A percentile compares a stretch with the other conserved stretches of the same genome.
These are phyloP conservation scores for Zaprionus ghesquierei DNA, from an alignment of 1,140 invertebrate genomes.

Conservation along the genomic window DNA sequence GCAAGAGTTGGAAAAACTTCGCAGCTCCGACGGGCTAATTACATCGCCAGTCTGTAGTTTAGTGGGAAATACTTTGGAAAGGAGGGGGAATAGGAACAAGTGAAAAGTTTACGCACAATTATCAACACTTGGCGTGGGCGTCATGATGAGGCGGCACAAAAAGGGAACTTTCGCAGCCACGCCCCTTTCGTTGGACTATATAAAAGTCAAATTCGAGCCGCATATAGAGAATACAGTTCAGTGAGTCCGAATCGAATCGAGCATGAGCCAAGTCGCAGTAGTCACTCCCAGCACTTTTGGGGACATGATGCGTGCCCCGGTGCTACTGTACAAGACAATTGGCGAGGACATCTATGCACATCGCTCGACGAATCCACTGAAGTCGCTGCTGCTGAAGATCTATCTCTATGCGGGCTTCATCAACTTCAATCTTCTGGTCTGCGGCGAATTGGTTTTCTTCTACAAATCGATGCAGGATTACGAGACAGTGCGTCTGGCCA, in stretches of 20 bases:
- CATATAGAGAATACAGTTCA: constrained; percentile 30
- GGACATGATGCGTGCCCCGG: constrained; percentile 65
- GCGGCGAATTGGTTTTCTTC: constrained; percentile 68
- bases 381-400: constrained; percentile 47
- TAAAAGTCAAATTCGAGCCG: constrained; percentile 27
- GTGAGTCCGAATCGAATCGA: neutral
- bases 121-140: constrained; percentile 64
- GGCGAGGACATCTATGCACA: constrained; percentile 74
- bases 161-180: constrained; percentile 50
- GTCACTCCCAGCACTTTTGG: constrained; percentile 35
- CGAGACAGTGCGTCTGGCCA: constrained; percentile 62
- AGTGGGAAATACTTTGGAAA: constrained; percentile 3
- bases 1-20: constrained; percentile 38
- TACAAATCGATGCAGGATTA: constrained; percentile 59
- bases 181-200: constrained; percentile 38
- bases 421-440: constrained; percentile 68
- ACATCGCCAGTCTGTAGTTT: constrained; percentile 36
- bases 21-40: constrained; percentile 59
- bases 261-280: constrained; percentile 24
- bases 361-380: constrained; percentile 46
- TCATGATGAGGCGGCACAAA: constrained; percentile 65
- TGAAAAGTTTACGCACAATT: constrained; percentile 71
- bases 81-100: neutral
- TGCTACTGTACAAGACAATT: constrained; percentile 65
- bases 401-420: constrained; percentile 66